Evolutionary conservation across 2,113 vertebrate genomes (phyloP).

Genomic region (Strigops habroptila): DNA sequence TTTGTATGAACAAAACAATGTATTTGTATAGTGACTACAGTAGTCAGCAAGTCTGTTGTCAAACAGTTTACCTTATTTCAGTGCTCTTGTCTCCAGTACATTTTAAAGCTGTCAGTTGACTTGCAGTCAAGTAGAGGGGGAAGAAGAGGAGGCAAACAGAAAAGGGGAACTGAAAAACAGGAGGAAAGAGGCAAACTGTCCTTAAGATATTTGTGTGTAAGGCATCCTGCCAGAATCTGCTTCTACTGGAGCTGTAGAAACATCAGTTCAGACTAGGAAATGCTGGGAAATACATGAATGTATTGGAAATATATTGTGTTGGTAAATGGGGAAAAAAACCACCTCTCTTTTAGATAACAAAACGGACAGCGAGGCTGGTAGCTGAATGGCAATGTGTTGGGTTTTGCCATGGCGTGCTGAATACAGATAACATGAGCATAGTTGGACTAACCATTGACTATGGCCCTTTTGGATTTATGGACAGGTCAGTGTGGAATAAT

Average conservation of each 20-base stretch:
- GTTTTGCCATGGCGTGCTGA: constrained; percentile 96
- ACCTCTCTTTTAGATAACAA: constrained; percentile 75
- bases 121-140: neutral
- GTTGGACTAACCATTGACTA: constrained; percentile 95
- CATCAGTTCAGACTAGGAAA: neutral
- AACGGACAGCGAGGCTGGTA: constrained; percentile 85
- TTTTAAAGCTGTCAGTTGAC: neutral
- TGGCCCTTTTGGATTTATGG: constrained; percentile 95
- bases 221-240: neutral
- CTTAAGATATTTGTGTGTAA: neutral
- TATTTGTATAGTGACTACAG: neutral
- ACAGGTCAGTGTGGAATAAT: constrained; percentile 77
- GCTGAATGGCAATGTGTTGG: constrained; percentile 97
- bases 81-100: neutral
- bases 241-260: neutral
- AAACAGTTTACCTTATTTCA: neutral
- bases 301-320: neutral
- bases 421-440: constrained; percentile 98
- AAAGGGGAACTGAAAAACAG: neutral
- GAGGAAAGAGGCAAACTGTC: neutral
- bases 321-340: neutral
- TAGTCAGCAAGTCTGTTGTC: neutral
- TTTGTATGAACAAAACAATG: neutral
- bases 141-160: neutral
- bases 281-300: neutral